These are phyloP conservation scores for Bhutanitis thaidina DNA, from an alignment of 2,888 invertebrate species.

Conservation along the genomic window DNA sequence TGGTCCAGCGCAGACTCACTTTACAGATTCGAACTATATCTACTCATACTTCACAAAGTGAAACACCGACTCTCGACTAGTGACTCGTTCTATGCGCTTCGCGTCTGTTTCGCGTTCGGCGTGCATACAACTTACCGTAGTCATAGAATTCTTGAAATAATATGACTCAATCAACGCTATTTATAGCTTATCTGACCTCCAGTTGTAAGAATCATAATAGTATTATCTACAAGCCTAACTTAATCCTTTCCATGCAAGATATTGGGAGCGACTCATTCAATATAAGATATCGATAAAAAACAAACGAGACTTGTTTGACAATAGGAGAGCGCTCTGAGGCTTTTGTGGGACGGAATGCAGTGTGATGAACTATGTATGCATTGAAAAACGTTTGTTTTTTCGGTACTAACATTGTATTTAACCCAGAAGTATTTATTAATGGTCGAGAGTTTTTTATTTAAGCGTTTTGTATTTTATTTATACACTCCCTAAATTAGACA, in stretches of 20 bases:
- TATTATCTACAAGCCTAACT: background rate
- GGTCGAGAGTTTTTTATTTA: background rate
- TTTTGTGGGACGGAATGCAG: slow-evolving; percentile 30
- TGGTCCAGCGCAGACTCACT: too few species aligned
- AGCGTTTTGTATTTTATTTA: too few species aligned
- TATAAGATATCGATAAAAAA: slow-evolving; percentile 24
- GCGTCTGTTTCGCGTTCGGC: too few species aligned
- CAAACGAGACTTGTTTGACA: slow-evolving; percentile 30
- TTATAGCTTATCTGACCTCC: background rate
- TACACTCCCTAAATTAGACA: too few species aligned
- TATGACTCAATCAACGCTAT: background rate
- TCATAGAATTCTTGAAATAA: background rate
- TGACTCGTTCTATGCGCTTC: too few species aligned
- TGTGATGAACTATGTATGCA: slow-evolving; percentile 28
- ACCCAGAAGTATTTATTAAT: background rate
- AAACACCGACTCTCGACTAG: too few species aligned
- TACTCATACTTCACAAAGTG: too few species aligned
- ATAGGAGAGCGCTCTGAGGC: slow-evolving; percentile 27
- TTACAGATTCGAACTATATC: too few species aligned
- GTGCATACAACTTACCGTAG: too few species aligned
- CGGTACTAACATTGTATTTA: slow-evolving; percentile 19
- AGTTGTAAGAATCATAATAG: background rate
- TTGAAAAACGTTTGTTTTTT: slow-evolving; percentile 21
- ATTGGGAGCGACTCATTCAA: slow-evolving; percentile 27
- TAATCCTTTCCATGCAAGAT: slow-evolving; percentile 11